Base-by-base conservation (phyloP, 2,888 invertebrate genomes). In the Noctua fimbriata region DNA sequence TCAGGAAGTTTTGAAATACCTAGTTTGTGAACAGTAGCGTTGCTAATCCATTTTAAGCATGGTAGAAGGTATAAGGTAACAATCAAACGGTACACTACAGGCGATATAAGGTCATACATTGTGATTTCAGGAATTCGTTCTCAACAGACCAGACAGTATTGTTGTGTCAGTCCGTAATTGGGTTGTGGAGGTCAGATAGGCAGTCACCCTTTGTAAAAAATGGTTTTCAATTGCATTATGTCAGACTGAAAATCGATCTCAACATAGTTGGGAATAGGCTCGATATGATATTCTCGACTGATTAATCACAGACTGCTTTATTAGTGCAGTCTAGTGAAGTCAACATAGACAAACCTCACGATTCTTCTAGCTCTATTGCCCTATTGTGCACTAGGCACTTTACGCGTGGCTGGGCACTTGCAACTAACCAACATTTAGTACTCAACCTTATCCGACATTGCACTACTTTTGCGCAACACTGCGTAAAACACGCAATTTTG, bases 401-500 rank as follows among this genome's bases (percentile, higher is more conserved):
- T n/a, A 36, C 83, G 81, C 67, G 58, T 81, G 78, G 67, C 60
- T 72, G 67, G 47, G 24, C 60, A 67, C 60, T 28, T 55, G 79
- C 69, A 77, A 71, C 55, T 58, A 18, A 28, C 21, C 44, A 36
- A 60, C 24, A 69, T 63, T 70, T 63, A 52, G 60, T 14, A 36
- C 58, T 47, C 41, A 49, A 21, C n/a, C 7, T 49, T n/a, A 73
- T 16, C 36, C 52, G 78, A 72, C 52, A 84, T 82, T 82, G 74
- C 78, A 86, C 83, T 78, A 58, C 9, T 65, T 84, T 84, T 86
- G 55, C 67, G 55, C 69, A 81, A 75, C 49, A n/a, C 70, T 80
- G 74, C 78, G 72, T 82, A 36, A 76, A 73, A 32, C 73, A n/a
- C 78, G 84, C 79, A 83, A 88, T 73, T 78, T 82, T 84, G 83